Evolutionary conservation across 2,888 invertebrate species (phyloP), one percentile per base, ranked within the genome.

Genomic region (Phragmatobia fuliginosa): DNA sequence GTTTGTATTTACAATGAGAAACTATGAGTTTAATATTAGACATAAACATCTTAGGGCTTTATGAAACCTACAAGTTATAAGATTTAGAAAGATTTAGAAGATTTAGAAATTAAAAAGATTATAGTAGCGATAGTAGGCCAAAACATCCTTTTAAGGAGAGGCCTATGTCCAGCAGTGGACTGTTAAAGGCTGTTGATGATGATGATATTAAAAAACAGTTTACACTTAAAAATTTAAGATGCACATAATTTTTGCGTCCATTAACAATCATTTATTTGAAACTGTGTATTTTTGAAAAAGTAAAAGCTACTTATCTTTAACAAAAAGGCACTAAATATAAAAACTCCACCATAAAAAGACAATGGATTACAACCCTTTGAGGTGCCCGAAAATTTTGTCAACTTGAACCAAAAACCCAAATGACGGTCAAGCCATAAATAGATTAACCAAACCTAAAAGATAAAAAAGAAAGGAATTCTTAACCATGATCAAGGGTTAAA

Each of bases 401-500:
- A 49, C 16, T 25, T 52, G 25, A 28, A 56, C 16, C 56, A 28
- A 28, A 56, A 56, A 5, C 28, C 16, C 56, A 28, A 25, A 56
- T 28, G 56, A 56, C 56, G 56, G 28, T 56, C 56, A 56, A 25
- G 16, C 28, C 56, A 56, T 56, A 56, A 56, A 56, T 25, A 56
- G 56, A 16, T 56, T 56, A 28, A 5, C 56, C 16, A 28, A 6
- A 56, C 16, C 28, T 1, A 56, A 56, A 56, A 28, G 38, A 14
- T 2, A 14, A 16, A 16, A 28, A 16, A 28, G 16, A 56, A 56
- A 56, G 25, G 7, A 28, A 28, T 16, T 14, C 28, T 28, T 56
- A 28, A 25, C 18, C 10, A n/a, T n/a, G n/a, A n/a, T 56, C 52
- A 52, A 56, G 56, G 56, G 56, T 56, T 28, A 28, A 28, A 56